Conservation (phyloP, 2,888 invertebrate species). For the Dyspetes luteomarginatus region DNA sequence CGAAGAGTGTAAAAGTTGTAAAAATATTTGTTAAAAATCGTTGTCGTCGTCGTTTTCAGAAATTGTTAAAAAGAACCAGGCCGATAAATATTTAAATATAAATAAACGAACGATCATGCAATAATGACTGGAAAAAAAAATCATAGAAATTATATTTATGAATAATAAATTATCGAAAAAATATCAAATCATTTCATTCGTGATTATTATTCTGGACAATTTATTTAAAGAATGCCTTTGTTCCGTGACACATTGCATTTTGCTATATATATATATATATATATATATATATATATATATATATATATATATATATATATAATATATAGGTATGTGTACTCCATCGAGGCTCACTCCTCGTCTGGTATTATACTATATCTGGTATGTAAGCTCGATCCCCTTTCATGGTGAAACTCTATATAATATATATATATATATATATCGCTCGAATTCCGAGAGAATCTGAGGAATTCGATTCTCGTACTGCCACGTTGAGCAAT, state of each 20-base stretch:
- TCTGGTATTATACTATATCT: not conserved
- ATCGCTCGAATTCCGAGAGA: constrained; percentile 17
- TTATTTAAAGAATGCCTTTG: too few relatives aligned
- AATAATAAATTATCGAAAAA: not conserved
- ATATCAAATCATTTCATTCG: not conserved
- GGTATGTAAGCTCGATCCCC: not conserved
- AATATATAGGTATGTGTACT: not conserved
- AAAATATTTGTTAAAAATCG: too few relatives aligned
- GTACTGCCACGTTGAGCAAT: constrained; percentile 28
- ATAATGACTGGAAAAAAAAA: too few relatives aligned
- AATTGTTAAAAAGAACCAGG: too few relatives aligned
- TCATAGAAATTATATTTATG: too few relatives aligned
- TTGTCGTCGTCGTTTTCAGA: too few relatives aligned
- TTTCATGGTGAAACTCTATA: constrained; percentile 9
- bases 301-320: not conserved
- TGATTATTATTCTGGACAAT: too few relatives aligned
- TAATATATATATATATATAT: constrained; percentile 2
- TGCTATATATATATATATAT: not conserved
- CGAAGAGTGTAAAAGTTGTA: too few relatives aligned
- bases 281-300: not conserved
- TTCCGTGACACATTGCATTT: too few relatives aligned
- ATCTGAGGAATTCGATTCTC: constrained; percentile 41
- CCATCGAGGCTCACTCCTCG: not conserved
- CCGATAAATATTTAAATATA: too few relatives aligned
- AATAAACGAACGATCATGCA: too few relatives aligned